A percentile compares a stretch with the other conserved stretches of the same genome.
phyloP scores from a whole-genome alignment of 2,113 vertebrate genomes.

The Choloepus hoffmanni region DNA sequence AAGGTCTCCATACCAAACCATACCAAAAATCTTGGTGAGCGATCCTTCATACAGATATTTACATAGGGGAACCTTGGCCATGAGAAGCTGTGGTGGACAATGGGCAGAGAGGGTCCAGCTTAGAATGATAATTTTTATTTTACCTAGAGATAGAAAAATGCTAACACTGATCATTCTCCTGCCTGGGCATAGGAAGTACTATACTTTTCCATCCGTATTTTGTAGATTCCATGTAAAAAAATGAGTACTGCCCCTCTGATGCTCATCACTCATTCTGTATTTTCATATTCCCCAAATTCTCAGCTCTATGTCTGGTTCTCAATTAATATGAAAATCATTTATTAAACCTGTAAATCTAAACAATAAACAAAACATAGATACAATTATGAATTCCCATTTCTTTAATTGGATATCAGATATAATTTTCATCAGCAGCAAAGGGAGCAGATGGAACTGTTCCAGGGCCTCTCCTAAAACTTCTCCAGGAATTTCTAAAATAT shows the following conservation, averaged over 20 bases:
- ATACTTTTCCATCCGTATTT: rapidly evolving
- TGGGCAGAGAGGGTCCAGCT: not conserved
- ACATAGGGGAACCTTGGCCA: not conserved
- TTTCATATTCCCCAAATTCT: not conserved
- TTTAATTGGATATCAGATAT: not conserved
- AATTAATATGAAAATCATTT: not conserved
- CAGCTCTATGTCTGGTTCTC: not conserved
- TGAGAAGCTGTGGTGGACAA: not conserved
- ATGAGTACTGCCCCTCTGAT: not conserved
- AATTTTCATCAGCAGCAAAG: not conserved
- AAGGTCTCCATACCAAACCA: not conserved
- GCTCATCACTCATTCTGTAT: not conserved
- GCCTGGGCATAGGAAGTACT: not conserved
- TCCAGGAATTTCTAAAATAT: not conserved
- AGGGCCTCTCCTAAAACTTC: not conserved
- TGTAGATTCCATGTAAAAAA: not conserved
- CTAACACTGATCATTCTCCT: not conserved
- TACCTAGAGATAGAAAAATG: not conserved
- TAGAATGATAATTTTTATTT: not conserved
- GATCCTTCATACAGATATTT: not conserved
- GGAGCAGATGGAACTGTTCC: not conserved
- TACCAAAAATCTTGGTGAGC: not conserved
- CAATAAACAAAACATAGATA: not conserved
- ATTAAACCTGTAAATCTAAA: not conserved
- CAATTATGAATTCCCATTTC: not conserved